These are phyloP conservation scores for Podotricha telesiphe DNA, from an alignment of 2,888 invertebrate species.

Conservation along the genomic window DNA sequence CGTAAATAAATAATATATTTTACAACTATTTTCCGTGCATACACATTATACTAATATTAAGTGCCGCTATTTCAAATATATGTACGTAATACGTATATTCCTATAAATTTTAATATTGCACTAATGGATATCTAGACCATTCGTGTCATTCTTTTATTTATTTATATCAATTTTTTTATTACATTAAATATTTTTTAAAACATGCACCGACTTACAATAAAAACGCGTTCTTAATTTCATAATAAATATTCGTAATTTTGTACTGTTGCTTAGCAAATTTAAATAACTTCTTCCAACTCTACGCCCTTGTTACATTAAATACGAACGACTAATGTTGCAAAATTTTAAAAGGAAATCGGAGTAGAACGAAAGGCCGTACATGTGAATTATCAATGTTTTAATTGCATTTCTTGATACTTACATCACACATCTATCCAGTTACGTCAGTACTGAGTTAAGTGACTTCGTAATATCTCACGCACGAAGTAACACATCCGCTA, in stretches of 20 bases:
- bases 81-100: neutral
- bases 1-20: neutral
- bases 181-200: no score
- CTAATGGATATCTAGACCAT: neutral
- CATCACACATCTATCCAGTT: constrained; percentile 18
- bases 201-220: neutral
- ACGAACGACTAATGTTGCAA: constrained; percentile 15
- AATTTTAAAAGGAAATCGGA: constrained; percentile 27
- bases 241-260: neutral
- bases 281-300: neutral
- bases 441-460: constrained; percentile 12
- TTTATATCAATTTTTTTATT: no score
- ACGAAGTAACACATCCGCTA: neutral
- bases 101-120: neutral
- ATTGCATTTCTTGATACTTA: constrained; percentile 24
- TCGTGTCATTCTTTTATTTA: neutral
- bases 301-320: neutral
- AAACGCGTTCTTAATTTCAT: neutral
- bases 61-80: neutral
- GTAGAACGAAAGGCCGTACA: constrained; percentile 33
- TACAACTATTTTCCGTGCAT: neutral
- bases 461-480: constrained; percentile 14
- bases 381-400: constrained; percentile 26
- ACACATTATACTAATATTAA: neutral
- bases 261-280: neutral